These are phyloP conservation scores for Xanthorhoe spadicearia DNA, from an alignment of 2,888 invertebrate genomes.

Conservation along the genomic window DNA sequence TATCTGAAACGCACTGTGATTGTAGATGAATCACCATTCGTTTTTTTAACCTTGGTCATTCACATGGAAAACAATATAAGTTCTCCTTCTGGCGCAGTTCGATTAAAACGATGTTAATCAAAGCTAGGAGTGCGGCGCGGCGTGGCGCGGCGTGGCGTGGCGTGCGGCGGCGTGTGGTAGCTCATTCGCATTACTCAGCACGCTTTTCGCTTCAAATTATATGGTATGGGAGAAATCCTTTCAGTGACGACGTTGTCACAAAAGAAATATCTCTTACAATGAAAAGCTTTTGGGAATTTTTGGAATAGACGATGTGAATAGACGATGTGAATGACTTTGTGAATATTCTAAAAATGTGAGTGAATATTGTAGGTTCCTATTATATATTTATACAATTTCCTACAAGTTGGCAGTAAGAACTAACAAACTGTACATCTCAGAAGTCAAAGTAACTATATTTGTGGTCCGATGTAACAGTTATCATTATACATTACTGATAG, in stretches of 20 bases:
- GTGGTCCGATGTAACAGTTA: too few relatives aligned
- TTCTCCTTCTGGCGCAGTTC: too few relatives aligned
- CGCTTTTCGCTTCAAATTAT: slow-evolving; percentile 19
- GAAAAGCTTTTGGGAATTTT: slow-evolving; percentile 12
- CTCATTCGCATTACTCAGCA: slow-evolving; percentile 1
- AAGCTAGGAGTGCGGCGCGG: not conserved
- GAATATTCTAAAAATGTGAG: not conserved
- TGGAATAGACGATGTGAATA: slow-evolving; percentile 4
- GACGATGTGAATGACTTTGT: too few relatives aligned
- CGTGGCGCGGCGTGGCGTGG: not conserved
- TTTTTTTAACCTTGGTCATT: too few relatives aligned
- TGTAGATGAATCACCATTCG: too few relatives aligned
- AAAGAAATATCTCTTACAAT: slow-evolving; percentile 15
- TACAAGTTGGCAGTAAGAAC: too few relatives aligned
- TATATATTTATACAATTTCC: not conserved
- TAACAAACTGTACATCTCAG: too few relatives aligned
- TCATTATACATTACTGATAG: too few relatives aligned
- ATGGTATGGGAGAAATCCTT: slow-evolving; percentile 14
- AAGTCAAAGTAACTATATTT: too few relatives aligned
- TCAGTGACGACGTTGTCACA: slow-evolving; percentile 12
- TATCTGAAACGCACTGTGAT: too few relatives aligned
- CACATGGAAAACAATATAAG: too few relatives aligned
- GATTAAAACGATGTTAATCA: too few relatives aligned
- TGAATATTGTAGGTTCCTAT: not conserved
- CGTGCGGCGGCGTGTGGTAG: not conserved